Evolutionary conservation across 2,888 invertebrate genomes (phyloP).

Genomic region (Drosophila paracracens): DNA sequence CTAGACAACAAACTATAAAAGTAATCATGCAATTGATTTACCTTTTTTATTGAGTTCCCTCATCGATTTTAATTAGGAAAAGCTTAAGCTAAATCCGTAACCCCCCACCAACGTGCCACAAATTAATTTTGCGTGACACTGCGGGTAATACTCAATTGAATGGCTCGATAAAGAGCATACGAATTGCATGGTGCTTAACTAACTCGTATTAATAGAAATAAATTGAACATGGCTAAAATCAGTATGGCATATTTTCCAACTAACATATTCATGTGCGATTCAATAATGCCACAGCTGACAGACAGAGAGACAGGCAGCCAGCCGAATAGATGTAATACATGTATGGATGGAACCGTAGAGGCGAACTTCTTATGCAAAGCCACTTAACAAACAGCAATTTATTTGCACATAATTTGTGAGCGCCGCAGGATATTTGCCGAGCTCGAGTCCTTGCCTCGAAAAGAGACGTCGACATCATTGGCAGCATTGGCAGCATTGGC

Average conservation of each 20-base stretch:
- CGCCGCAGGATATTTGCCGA: slow-evolving; percentile 71
- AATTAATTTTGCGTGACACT: slow-evolving; percentile 10
- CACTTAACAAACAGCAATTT: slow-evolving; percentile 80
- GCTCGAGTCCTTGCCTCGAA: slow-evolving; percentile 32
- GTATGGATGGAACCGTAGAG: slow-evolving; percentile 38
- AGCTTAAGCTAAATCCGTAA: slow-evolving; percentile 10
- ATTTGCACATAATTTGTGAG: slow-evolving; percentile 80
- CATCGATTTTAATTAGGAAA: slow-evolving; percentile 54
- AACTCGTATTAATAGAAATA: slow-evolving; percentile 76
- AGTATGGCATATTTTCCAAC: slow-evolving; percentile 60
- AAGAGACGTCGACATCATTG: slow-evolving; percentile 3
- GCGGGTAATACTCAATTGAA: slow-evolving; percentile 54
- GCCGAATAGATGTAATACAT: slow-evolving; percentile 26
- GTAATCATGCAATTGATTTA: slow-evolving; percentile 56
- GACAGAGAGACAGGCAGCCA: slow-evolving; percentile 9
- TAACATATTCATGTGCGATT: slow-evolving; percentile 75
- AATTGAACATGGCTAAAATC: slow-evolving; percentile 64
- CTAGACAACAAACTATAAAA: slow-evolving; percentile 34
- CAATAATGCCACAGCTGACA: slow-evolving; percentile 57
- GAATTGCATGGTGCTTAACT: slow-evolving; percentile 60
- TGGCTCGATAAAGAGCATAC: slow-evolving; percentile 57
- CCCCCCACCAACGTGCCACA: slow-evolving; percentile 2
- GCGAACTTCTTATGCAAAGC: slow-evolving; percentile 79
- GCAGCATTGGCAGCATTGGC: slow-evolving; percentile 17
- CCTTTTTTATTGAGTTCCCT: slow-evolving; percentile 31